These are phyloP conservation scores for Shinisaurus crocodilurus DNA, from an alignment of 2,113 vertebrate species.

Conservation along the genomic window DNA sequence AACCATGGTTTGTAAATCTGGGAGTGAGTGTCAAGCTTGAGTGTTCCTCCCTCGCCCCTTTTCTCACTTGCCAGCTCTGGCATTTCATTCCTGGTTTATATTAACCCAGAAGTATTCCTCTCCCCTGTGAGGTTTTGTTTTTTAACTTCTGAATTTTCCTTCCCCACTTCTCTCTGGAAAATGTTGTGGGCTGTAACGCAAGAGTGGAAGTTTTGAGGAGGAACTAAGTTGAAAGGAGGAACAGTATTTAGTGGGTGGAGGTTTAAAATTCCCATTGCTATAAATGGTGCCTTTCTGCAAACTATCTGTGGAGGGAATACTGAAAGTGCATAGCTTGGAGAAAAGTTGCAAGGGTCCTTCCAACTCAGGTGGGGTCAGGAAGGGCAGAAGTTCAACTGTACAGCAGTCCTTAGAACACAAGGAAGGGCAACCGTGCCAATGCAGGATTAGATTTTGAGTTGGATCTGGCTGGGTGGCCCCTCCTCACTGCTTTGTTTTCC, in stretches of 20 bases:
- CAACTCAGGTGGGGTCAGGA: slow-evolving; percentile 12
- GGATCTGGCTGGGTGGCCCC: not conserved
- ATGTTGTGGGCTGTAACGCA: slow-evolving; percentile 18
- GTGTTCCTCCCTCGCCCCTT: not conserved
- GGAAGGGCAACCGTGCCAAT: slow-evolving; percentile 36
- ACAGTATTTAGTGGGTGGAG: not conserved
- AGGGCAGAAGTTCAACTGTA: not conserved
- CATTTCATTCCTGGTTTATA: not conserved
- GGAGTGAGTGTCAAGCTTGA: not conserved
- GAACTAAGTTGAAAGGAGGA: slow-evolving; percentile 15
- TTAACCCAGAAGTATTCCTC: slow-evolving; percentile 28
- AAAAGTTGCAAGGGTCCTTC: not conserved
- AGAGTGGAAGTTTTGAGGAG: not conserved
- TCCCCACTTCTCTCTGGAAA: slow-evolving; percentile 21
- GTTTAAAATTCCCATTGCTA: not conserved
- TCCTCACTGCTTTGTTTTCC: slow-evolving; percentile 1
- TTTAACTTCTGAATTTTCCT: slow-evolving; percentile 16
- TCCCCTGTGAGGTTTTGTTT: slow-evolving; percentile 29
- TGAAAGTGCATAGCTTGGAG: not conserved
- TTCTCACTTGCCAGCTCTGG: not conserved
- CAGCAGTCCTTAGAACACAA: slow-evolving; percentile 18
- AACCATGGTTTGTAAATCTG: not conserved
- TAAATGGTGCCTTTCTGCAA: not conserved
- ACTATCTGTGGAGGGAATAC: not conserved
- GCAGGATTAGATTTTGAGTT: slow-evolving; percentile 32